Evolutionary conservation across 2,113 vertebrate species (phyloP).

Genomic region (Podarcis raffonei): DNA sequence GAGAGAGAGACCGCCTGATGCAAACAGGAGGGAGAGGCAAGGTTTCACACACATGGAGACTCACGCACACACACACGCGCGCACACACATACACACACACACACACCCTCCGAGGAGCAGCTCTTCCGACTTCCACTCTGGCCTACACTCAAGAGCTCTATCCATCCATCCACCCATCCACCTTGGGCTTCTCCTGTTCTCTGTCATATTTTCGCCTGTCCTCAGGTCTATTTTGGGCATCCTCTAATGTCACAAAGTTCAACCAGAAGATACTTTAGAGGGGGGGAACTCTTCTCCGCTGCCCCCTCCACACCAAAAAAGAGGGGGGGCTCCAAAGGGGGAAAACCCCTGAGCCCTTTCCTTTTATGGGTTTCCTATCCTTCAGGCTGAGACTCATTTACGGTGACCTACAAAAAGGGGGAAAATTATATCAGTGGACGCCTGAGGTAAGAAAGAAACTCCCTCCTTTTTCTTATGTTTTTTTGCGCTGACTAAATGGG

Average conservation of each 20-base stretch:
- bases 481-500: conserved; percentile 60
- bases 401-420: conserved; percentile 49
- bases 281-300: not conserved
- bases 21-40: not conserved
- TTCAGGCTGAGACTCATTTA: conserved; percentile 41
- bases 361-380: conserved; percentile 28
- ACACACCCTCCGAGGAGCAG: conserved; percentile 12
- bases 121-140: conserved; percentile 28
- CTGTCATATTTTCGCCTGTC: conserved; percentile 12
- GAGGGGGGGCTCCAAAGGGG: too few relatives aligned
- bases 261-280: conserved; percentile 14
- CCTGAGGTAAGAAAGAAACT: conserved; percentile 74
- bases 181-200: conserved; percentile 31
- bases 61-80: not conserved
- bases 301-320: too few relatives aligned
- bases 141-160: conserved; percentile 18
- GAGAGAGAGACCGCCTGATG: conserved; percentile 42
- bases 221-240: conserved; percentile 38
- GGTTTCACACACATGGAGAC: conserved; percentile 25
- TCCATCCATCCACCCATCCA: not conserved
- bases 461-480: conserved; percentile 54
- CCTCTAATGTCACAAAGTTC: conserved; percentile 25
- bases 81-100: conserved; percentile 1
- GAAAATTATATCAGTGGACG: conserved; percentile 39
- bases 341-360: not conserved